Percentiles rank a stretch among this genome's conserved stretches.
Evolutionary conservation across 2,113 vertebrate species (phyloP).

Genomic region (Nesogale talazaci): DNA sequence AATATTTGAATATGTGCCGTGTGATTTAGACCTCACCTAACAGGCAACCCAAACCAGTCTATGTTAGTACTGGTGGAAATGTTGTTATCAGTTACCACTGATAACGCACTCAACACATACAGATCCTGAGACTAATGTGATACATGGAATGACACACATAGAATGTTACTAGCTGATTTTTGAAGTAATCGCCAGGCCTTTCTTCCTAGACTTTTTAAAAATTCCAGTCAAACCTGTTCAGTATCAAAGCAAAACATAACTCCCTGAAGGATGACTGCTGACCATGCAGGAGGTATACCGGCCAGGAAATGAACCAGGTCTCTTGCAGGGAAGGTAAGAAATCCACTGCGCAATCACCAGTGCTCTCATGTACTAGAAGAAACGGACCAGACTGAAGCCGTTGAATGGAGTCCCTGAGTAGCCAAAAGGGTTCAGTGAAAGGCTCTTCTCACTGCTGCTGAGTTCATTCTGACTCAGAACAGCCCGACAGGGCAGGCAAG

Average conservation of each 20-base stretch:
- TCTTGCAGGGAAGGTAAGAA: not conserved
- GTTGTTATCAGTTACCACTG: not conserved
- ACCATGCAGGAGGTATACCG: not conserved
- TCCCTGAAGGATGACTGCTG: not conserved
- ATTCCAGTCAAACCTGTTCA: not conserved
- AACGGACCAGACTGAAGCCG: not conserved
- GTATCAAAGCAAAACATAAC: not conserved
- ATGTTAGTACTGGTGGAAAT: not conserved
- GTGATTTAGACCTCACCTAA: not conserved
- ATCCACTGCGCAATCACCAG: not conserved
- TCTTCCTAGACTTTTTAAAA: not conserved
- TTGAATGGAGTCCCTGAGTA: not conserved
- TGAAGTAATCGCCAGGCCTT: not conserved
- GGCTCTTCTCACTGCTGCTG: not conserved
- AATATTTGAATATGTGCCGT: not conserved
- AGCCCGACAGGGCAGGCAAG: no score
- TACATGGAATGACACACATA: not conserved
- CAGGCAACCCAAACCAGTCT: not conserved
- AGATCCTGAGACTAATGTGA: not conserved
- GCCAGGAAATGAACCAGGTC: no score
- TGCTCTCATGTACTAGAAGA: not conserved
- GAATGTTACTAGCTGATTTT: not conserved
- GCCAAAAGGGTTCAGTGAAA: not conserved
- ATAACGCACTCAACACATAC: not conserved
- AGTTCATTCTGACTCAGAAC: not conserved